Percentiles rank a stretch among this genome's conserved stretches.
Conservation (phyloP, 2,888 invertebrate genomes). For the Tolmerus cingulatus region DNA sequence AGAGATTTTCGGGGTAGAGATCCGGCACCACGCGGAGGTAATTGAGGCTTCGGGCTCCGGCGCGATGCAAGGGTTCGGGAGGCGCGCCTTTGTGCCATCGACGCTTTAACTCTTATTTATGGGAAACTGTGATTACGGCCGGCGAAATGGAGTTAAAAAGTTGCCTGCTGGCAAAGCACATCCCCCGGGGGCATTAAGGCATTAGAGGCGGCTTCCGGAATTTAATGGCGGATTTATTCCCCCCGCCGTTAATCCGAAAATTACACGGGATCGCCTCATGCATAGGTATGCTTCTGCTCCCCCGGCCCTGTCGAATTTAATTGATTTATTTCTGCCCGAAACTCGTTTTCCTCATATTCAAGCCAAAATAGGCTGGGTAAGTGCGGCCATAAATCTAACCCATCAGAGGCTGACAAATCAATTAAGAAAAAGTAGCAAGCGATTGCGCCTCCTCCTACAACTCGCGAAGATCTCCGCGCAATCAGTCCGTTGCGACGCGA, state of each 20-base stretch:
- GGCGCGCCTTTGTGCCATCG: neutral
- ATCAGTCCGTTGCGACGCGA: constrained; percentile 20
- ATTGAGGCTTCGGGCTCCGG: neutral
- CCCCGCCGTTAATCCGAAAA: constrained; percentile 18
- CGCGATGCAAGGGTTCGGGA: constrained; percentile 16
- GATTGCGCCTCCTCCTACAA: constrained; percentile 34
- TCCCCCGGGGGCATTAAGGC: constrained; percentile 17
- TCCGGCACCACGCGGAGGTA: constrained; percentile 38
- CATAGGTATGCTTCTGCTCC: neutral
- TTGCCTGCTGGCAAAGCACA: neutral
- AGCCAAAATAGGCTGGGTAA: neutral
- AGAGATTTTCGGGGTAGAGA: constrained; percentile 34
- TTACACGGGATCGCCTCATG: neutral
- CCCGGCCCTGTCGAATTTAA: neutral
- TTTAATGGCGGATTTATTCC: constrained; percentile 17
- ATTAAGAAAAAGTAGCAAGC: constrained; percentile 33
- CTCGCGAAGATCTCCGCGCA: neutral
- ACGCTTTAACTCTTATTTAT: constrained; percentile 39
- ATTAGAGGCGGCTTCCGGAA: constrained; percentile 37
- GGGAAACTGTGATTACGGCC: constrained; percentile 19
- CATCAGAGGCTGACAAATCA: constrained; percentile 38
- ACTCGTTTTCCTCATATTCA: constrained; percentile 13
- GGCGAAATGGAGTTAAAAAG: constrained; percentile 24
- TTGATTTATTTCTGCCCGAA: constrained; percentile 6
- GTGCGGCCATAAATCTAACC: constrained; percentile 19